These are phyloP conservation scores for Trachymyrmex cornetzi DNA, from an alignment of 1,140 invertebrate species.

Conservation along the genomic window DNA sequence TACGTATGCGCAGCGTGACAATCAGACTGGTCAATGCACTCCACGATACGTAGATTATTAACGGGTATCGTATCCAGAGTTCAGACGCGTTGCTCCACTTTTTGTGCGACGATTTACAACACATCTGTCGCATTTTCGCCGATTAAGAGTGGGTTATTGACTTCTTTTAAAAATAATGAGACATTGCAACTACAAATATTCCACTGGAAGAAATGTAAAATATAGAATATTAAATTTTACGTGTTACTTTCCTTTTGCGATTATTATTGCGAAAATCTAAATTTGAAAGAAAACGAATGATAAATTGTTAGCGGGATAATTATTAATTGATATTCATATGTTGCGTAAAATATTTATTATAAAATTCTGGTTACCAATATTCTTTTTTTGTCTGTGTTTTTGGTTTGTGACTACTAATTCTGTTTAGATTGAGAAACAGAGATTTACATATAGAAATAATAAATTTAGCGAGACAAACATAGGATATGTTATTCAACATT, in stretches of 20 bases:
- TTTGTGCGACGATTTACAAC: conserved; percentile 8
- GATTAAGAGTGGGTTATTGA: conserved; percentile 13
- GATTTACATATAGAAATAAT: neutral
- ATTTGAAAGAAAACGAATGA: neutral
- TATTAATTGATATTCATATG: neutral
- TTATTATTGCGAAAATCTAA: neutral
- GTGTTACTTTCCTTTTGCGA: neutral
- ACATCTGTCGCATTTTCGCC: neutral
- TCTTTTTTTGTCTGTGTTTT: neutral
- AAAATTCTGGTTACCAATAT: neutral
- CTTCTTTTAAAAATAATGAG: conserved; percentile 11
- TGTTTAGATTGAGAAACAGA: neutral
- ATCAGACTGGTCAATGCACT: conserved; percentile 52
- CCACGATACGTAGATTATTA: conserved; percentile 39
- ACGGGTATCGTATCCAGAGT: neutral
- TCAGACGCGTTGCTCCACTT: conserved; percentile 54
- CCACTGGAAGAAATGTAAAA: neutral
- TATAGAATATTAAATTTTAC: neutral
- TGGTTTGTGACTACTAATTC: neutral
- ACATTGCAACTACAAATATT: neutral
- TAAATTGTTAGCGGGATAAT: neutral
- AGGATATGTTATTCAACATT: neutral
- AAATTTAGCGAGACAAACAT: neutral
- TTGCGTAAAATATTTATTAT: neutral
- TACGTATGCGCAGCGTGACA: conserved; percentile 12